Conservation (phyloP, 1,140 invertebrate species). For the Drosophila persimilis region DNA sequence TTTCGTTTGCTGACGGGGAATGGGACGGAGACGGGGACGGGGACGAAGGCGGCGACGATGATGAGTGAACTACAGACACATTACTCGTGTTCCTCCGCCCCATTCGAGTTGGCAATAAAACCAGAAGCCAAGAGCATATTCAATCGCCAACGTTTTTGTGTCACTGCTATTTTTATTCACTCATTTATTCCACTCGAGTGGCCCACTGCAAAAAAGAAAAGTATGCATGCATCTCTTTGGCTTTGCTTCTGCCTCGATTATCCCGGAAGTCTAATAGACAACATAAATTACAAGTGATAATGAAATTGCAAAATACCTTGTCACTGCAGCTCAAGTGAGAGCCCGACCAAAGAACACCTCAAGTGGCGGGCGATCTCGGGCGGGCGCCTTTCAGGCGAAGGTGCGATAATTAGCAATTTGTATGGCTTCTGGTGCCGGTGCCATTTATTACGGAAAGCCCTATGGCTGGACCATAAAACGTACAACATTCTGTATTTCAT, state of each 20-base stretch:
- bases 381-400: conserved; percentile 46
- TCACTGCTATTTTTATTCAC: conserved; percentile 5
- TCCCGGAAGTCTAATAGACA: conserved; percentile 6
- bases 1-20: not conserved
- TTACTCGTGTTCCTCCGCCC: no score
- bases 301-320: conserved; percentile 61
- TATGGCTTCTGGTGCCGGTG: conserved; percentile 44
- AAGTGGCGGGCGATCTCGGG: conserved; percentile 22
- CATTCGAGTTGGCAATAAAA: no score
- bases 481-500: conserved; percentile 33
- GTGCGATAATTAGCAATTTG: conserved; percentile 71
- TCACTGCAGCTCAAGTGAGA: conserved; percentile 39
- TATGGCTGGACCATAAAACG: conserved; percentile 42
- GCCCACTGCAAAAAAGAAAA: conserved; percentile 27
- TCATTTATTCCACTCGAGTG: conserved; percentile 49
- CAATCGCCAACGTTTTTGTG: not conserved
- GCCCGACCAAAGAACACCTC: conserved; percentile 14
- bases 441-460: conserved; percentile 61
- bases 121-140: no score
- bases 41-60: no score
- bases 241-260: conserved; percentile 16
- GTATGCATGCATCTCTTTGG: conserved; percentile 10
- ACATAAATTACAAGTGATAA: conserved; percentile 52
- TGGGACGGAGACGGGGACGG: no score
- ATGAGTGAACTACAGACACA: no score